phyloP scores from a whole-genome alignment of 2,113 vertebrate genomes.

The Morone chrysops region DNA sequence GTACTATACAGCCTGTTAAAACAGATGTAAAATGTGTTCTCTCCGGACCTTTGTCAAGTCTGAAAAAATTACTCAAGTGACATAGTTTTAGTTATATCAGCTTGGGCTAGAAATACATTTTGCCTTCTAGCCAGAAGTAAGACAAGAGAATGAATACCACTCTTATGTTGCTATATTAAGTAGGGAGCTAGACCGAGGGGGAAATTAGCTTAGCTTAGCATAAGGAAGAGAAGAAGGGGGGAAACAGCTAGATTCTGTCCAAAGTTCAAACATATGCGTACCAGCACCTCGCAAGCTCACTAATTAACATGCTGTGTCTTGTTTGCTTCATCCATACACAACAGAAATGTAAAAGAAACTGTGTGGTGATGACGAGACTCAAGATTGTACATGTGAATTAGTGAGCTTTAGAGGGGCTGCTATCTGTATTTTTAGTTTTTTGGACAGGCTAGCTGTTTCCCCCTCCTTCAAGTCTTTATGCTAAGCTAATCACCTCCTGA shows the following conservation, averaged over 20 bases:
- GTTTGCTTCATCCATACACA: background rate
- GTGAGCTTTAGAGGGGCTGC: background rate
- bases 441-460: background rate
- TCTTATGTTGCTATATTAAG: background rate
- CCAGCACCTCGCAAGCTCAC: background rate
- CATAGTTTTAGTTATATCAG: background rate
- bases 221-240: background rate
- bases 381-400: too few relatives aligned
- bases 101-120: background rate
- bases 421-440: background rate
- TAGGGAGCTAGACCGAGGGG: background rate
- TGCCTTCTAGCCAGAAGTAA: background rate
- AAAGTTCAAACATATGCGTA: background rate
- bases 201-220: background rate
- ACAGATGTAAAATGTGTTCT: background rate
- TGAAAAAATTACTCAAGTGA: background rate
- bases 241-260: background rate
- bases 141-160: background rate
- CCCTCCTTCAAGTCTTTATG: background rate
- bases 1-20: background rate
- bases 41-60: background rate
- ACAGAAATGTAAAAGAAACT: background rate
- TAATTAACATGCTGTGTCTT: background rate
- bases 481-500: background rate
- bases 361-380: background rate